A percentile compares a stretch with the other conserved stretches of the same genome.
These are phyloP conservation scores for Cydia amplana DNA, from an alignment of 1,140 invertebrate species.

Conservation along the genomic window DNA sequence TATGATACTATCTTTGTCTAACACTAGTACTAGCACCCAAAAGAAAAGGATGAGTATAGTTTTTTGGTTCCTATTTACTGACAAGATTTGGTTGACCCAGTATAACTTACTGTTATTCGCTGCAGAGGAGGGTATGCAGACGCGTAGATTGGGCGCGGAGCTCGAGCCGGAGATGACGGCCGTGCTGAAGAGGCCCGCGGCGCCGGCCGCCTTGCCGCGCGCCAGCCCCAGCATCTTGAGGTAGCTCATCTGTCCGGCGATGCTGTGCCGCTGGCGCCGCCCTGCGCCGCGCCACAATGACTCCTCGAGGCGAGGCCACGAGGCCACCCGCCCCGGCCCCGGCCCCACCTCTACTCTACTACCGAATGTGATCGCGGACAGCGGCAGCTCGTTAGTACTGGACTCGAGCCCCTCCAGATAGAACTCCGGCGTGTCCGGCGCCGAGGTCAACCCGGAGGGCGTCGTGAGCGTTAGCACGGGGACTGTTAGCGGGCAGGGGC, in stretches of 20 bases:
- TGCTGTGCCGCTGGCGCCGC: conserved; percentile 94
- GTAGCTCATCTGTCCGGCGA: conserved; percentile 95
- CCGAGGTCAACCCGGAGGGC: conserved; percentile 37
- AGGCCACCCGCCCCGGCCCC: conserved; percentile 36
- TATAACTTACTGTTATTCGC: conserved; percentile 86
- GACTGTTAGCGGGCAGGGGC: conserved; percentile 52
- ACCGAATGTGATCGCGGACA: conserved; percentile 80
- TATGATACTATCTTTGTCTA: too few relatives aligned
- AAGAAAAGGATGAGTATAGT: too few relatives aligned
- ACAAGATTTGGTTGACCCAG: too few relatives aligned
- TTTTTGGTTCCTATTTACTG: too few relatives aligned
- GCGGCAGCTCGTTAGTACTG: conserved; percentile 81
- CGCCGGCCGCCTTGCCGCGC: conserved; percentile 84
- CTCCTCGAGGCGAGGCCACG: conserved; percentile 48
- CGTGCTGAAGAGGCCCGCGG: conserved; percentile 92
- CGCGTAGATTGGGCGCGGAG: conserved; percentile 92
- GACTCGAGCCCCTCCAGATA: conserved; percentile 71
- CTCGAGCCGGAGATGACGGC: conserved; percentile 96
- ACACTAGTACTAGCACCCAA: too few relatives aligned
- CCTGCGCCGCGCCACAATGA: conserved; percentile 81
- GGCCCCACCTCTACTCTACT: conserved; percentile 34
- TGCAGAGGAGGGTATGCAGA: conserved; percentile 88
- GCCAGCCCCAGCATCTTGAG: conserved; percentile 91
- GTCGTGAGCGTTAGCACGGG: conserved; percentile 37
- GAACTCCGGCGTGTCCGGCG: conserved; percentile 55